These are phyloP conservation scores for Micropoecilia bifurca DNA, from an alignment of 2,797 vertebrate genomes.

Conservation along the genomic window DNA sequence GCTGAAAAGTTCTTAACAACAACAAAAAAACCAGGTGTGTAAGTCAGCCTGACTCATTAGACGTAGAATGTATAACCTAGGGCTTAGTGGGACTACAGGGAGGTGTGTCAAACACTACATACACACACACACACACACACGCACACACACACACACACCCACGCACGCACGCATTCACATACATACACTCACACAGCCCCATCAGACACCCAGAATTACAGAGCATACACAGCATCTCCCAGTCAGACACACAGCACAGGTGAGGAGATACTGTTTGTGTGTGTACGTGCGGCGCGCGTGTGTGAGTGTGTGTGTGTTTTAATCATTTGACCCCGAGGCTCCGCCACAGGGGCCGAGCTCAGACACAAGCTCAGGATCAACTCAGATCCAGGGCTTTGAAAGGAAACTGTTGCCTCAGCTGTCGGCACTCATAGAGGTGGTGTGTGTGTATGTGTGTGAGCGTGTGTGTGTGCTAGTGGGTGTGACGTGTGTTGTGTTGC, in stretches of 20 bases:
- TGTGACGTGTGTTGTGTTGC: not conserved
- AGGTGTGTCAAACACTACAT: not conserved
- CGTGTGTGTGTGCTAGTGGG: no score
- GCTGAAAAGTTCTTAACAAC: not conserved
- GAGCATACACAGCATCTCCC: not conserved
- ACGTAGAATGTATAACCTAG: not conserved
- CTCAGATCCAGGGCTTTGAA: not conserved
- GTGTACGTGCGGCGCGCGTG: not conserved
- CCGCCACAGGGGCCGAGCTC: not conserved
- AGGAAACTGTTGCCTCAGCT: not conserved
- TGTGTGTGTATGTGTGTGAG: no score
- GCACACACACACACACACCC: not conserved
- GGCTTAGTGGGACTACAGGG: not conserved
- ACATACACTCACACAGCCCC: not conserved
- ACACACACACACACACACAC: not conserved
- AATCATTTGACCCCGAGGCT: not conserved
- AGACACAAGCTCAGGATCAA: not conserved
- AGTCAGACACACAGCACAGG: not conserved
- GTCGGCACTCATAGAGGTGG: not conserved
- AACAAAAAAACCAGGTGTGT: not conserved
- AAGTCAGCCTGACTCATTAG: not conserved
- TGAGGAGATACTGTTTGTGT: not conserved
- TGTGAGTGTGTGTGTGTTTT: not conserved
- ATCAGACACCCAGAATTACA: not conserved
- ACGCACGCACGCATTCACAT: not conserved